A percentile compares a stretch with the other conserved stretches of the same genome.
phyloP scores from a whole-genome alignment of 2,888 invertebrate species.

The Sialis fuliginosa region DNA sequence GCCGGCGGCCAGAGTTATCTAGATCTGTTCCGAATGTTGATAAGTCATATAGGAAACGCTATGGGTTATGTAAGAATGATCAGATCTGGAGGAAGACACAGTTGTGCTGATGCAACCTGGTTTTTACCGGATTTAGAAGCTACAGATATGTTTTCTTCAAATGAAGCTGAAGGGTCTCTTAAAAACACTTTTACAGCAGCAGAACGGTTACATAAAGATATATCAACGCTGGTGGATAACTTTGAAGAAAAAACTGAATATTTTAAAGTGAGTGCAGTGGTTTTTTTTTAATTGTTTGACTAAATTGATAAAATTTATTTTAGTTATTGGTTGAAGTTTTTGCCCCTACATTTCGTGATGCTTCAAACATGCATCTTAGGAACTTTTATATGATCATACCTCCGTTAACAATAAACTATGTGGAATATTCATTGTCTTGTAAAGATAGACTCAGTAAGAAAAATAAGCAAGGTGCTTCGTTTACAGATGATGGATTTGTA shows the following conservation, averaged over 20 bases:
- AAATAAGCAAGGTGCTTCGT: constrained; percentile 70
- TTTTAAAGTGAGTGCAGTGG: constrained; percentile 36
- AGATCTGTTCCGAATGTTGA: constrained; percentile 80
- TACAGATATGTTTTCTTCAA: constrained; percentile 36
- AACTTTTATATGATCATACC: constrained; percentile 91
- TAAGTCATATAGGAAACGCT: constrained; percentile 86
- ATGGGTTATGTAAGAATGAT: constrained; percentile 92
- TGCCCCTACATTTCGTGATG: constrained; percentile 68
- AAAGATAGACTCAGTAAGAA: constrained; percentile 89
- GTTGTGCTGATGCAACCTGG: constrained; percentile 76
- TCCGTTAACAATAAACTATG: constrained; percentile 82
- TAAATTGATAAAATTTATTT: constrained; percentile 13
- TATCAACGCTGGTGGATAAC: constrained; percentile 61
- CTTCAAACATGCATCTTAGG: constrained; percentile 72
- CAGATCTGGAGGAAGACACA: constrained; percentile 82
- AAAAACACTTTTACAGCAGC: constrained; percentile 33
- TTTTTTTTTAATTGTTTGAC: constrained; percentile 1
- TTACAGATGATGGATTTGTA: constrained; percentile 97
- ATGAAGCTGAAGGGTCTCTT: constrained; percentile 41
- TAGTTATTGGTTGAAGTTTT: constrained; percentile 83
- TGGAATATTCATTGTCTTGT: constrained; percentile 79
- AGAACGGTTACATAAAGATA: constrained; percentile 56
- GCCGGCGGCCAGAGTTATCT: constrained; percentile 73
- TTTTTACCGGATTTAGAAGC: constrained; percentile 69
- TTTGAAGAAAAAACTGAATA: constrained; percentile 82